Base-by-base conservation (phyloP, 2,113 vertebrate species). In the Casuarius casuarius region DNA sequence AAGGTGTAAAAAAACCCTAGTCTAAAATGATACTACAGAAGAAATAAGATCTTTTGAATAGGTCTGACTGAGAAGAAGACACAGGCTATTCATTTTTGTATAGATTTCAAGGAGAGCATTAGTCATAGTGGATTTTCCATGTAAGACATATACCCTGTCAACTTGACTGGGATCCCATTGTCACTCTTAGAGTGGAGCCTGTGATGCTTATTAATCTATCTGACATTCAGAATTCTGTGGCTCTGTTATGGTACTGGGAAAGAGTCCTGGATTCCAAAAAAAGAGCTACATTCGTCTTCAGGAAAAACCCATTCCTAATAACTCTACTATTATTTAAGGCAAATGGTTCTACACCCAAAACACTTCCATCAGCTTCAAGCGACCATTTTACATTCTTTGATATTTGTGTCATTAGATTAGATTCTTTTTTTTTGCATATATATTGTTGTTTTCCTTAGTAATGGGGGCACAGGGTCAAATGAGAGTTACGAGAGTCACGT, bases 401-500 rank as follows among this genome's bases (percentile, higher is more conserved):
- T 79, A 56, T 38, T 92, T 66, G 5, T 66, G 54, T 77, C 22
- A 48, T 66, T 95, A 76, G 28, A 68, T 42, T 68, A 79, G 28
- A 79, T 28, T 83, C 44, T 54, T 58, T 49, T 23, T n/a, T 54
- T 62, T 42, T 38, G 3, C 10, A 12, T 49, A 38, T 18, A 72
- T 49, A 38, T 56, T 13, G 42, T 73, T 74, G 63, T 49, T 87
- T 40, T 84, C 23, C 12, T 49, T 31, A 29, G 12, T 81, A 85
- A 68, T 20, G 56, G 83, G 5, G 3, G 8, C 52, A 21, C 52
- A 23, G 17, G 84, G 40, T 74, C 38, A 81, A 94, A 85, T 12
- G 5, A 2, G 0, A 2, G 0, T 84, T 68, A 38, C 14, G 5
- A 28, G 38, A 5, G 0, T 56, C 44, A 83, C 28, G 18, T 35